A percentile compares a stretch with the other conserved stretches of the same genome.
Evolutionary conservation across 2,113 vertebrate species (phyloP).

Genomic region (Anseranas semipalmata): DNA sequence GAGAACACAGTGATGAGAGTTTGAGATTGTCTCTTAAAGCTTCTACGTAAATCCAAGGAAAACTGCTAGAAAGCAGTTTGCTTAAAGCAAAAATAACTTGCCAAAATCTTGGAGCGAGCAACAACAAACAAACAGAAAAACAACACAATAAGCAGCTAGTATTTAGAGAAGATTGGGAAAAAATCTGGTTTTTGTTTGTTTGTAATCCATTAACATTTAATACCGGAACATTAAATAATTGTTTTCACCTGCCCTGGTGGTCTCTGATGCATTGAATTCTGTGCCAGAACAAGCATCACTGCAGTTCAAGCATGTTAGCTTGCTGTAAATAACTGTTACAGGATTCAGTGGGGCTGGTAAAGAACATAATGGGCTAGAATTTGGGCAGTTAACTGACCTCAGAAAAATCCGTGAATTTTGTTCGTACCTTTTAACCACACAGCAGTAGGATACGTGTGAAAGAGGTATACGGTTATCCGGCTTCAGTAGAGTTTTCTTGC

Average conservation of each 20-base stretch:
- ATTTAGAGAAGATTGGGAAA: neutral
- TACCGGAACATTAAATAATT: neutral
- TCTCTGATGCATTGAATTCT: neutral
- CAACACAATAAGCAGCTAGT: neutral
- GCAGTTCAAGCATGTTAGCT: fast-evolving
- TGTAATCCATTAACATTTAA: neutral
- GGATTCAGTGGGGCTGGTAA: neutral
- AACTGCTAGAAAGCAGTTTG: neutral
- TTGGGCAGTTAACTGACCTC: neutral
- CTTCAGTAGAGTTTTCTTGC: neutral
- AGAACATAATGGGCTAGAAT: neutral
- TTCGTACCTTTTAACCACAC: neutral
- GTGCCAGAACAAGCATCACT: neutral
- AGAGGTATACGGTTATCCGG: neutral
- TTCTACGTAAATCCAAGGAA: neutral
- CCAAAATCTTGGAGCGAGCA: neutral
- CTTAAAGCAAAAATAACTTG: neutral
- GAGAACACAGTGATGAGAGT: neutral
- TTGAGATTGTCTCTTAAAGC: neutral
- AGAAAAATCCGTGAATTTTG: neutral
- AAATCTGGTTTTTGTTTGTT: neutral
- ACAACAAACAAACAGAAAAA: neutral
- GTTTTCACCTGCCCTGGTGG: neutral
- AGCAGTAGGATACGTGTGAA: neutral
- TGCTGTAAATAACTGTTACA: neutral